Percentiles rank a stretch among this genome's conserved stretches.
These are phyloP conservation scores for Tricholaema leucomelas DNA, from an alignment of 2,113 vertebrate species.

Conservation along the genomic window DNA sequence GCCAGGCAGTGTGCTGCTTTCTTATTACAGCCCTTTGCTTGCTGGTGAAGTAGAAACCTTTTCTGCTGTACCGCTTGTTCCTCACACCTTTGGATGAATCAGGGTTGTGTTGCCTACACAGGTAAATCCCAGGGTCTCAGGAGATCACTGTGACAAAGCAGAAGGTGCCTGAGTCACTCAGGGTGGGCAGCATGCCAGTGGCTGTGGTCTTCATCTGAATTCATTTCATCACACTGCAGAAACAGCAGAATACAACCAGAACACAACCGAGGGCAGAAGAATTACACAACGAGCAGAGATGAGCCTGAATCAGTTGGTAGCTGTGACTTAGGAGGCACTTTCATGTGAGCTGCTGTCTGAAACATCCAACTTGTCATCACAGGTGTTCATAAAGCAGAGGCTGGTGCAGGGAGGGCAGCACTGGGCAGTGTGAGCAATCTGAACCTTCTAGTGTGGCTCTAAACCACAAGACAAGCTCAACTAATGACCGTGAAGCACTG, in stretches of 20 bases:
- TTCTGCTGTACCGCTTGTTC: not conserved
- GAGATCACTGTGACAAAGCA: not conserved
- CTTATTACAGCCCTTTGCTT: not conserved
- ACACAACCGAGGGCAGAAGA: not conserved
- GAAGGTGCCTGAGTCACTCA: not conserved
- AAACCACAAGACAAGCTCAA: not conserved
- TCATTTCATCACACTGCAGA: not conserved
- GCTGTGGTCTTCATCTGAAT: not conserved
- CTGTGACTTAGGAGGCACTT: not conserved
- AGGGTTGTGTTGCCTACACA: not conserved
- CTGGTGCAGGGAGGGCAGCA: not conserved
- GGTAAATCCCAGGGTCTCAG: not conserved
- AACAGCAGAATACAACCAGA: not conserved
- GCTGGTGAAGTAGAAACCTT: not conserved
- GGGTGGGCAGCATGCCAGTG: not conserved
- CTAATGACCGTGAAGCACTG: not conserved
- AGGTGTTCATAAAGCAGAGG: not conserved
- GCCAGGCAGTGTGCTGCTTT: not conserved
- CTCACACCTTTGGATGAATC: not conserved
- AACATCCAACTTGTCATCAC: fast-evolving
- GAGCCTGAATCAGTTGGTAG: not conserved
- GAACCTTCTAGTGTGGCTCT: not conserved
- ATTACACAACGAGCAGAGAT: not conserved
- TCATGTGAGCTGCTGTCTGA: not conserved
- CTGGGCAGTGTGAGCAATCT: not conserved